Evolutionary conservation across 2,797 vertebrate species (phyloP).

Genomic region (Antrozous pallidus): DNA sequence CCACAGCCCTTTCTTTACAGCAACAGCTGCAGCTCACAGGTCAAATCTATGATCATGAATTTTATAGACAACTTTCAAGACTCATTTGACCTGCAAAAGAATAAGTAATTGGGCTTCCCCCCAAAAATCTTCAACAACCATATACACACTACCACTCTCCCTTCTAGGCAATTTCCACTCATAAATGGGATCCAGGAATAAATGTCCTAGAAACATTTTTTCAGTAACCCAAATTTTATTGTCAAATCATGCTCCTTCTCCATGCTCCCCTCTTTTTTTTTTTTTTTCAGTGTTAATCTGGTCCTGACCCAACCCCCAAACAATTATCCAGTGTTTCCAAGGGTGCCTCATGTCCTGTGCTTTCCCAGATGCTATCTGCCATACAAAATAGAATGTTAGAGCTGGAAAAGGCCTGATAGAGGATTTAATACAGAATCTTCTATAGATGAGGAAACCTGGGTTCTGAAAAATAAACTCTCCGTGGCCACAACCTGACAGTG

Average conservation of each 20-base stretch:
- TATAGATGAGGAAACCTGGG: neutral
- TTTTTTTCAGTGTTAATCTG: neutral
- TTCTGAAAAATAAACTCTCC: conserved; percentile 19
- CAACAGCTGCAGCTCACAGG: neutral
- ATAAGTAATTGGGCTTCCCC: neutral
- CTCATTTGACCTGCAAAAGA: conserved; percentile 38
- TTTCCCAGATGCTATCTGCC: neutral
- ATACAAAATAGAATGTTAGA: neutral
- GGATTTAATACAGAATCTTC: neutral
- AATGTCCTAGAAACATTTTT: conserved; percentile 43
- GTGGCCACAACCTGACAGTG: neutral
- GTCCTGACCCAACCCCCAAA: neutral
- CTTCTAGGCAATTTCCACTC: conserved; percentile 10
- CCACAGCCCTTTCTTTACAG: neutral
- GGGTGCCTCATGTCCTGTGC: neutral
- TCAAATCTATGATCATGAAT: neutral
- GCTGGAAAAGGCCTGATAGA: neutral
- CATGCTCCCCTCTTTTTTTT: neutral
- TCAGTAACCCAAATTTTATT: conserved; percentile 24
- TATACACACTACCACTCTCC: neutral
- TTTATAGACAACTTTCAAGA: conserved; percentile 36
- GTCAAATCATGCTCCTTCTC: neutral
- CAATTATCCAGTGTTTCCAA: neutral
- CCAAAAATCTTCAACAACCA: neutral
- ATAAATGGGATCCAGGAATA: conserved; percentile 49